Evolutionary conservation across 1,140 invertebrate species (phyloP).

Genomic region (Triops longicaudatus): DNA sequence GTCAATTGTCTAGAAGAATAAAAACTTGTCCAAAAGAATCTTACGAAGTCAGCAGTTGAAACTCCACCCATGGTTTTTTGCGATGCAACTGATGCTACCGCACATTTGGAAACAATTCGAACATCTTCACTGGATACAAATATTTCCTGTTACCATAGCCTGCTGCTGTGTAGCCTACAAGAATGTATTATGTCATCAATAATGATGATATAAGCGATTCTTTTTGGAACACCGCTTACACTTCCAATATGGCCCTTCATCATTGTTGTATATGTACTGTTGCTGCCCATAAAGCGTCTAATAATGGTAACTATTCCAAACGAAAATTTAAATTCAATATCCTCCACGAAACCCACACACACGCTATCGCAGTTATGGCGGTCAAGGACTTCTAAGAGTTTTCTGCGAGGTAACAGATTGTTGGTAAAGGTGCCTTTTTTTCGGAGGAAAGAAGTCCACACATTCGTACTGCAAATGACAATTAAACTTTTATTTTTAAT

Average conservation of each 20-base stretch:
- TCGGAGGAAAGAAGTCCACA: constrained; percentile 64
- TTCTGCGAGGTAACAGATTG: constrained; percentile 65
- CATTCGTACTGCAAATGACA: constrained; percentile 59
- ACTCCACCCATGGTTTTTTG: constrained; percentile 79
- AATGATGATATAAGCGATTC: no score
- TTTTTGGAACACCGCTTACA: no score
- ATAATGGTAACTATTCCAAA: constrained; percentile 82
- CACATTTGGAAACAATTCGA: constrained; percentile 61
- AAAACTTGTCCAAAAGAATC: constrained; percentile 33
- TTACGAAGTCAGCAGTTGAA: constrained; percentile 57
- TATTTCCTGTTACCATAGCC: not conserved
- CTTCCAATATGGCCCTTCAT: constrained; percentile 22
- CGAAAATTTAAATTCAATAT: constrained; percentile 87
- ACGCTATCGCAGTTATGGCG: constrained; percentile 94
- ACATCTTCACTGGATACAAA: constrained; percentile 52
- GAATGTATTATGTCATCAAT: not conserved
- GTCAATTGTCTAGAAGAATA: no score
- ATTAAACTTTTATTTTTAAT: no score
- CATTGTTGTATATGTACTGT: not conserved
- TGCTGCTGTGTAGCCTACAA: not conserved
- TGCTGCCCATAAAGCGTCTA: constrained; percentile 61
- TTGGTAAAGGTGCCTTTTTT: constrained; percentile 51
- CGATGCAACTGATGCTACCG: constrained; percentile 65
- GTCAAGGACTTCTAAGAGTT: constrained; percentile 93
- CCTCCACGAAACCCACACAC: constrained; percentile 96